Percentiles rank a stretch among this genome's conserved stretches.
These are phyloP conservation scores for Acromyrmex charruanus DNA, from an alignment of 1,140 invertebrate genomes.

Conservation along the genomic window DNA sequence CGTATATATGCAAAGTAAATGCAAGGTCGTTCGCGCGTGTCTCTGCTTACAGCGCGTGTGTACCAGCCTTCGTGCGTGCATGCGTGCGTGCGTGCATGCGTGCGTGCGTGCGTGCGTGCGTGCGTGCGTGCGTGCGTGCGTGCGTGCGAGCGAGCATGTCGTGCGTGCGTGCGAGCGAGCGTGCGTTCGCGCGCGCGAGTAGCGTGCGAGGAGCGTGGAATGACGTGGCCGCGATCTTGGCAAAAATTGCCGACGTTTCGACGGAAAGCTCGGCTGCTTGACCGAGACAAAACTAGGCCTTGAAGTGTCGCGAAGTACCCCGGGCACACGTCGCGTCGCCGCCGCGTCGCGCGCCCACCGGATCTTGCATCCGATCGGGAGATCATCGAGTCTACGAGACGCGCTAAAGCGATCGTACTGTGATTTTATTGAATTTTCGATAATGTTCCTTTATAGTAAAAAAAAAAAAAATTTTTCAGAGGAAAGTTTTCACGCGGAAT, in stretches of 20 bases:
- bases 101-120: not conserved
- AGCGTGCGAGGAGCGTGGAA: conserved; percentile 51
- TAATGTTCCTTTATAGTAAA: not conserved
- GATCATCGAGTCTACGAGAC: not conserved
- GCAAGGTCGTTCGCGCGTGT: conserved; percentile 80
- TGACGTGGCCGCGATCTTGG: conserved; percentile 70
- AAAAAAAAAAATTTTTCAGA: not conserved
- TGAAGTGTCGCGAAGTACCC: conserved; percentile 49
- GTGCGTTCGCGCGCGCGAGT: conserved; percentile 12
- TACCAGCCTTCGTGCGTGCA: not conserved
- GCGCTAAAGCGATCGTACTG: not conserved
- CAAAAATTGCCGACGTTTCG: conserved; percentile 69
- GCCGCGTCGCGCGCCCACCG: conserved; percentile 15
- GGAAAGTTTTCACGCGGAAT: not conserved
- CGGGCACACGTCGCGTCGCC: too few species aligned
- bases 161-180: conserved; percentile 3
- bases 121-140: not conserved
- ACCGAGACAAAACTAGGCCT: conserved; percentile 63
- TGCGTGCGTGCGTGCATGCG: conserved; percentile 27
- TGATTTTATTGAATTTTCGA: not conserved
- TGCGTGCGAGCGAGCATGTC: conserved; percentile 19
- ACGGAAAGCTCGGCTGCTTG: conserved; percentile 37
- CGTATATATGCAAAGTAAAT: conserved; percentile 80
- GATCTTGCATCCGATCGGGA: conserved; percentile 9
- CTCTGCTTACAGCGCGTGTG: conserved; percentile 60